These are phyloP conservation scores for Hyalella azteca DNA, from an alignment of 2,888 invertebrate species.

Conservation along the genomic window DNA sequence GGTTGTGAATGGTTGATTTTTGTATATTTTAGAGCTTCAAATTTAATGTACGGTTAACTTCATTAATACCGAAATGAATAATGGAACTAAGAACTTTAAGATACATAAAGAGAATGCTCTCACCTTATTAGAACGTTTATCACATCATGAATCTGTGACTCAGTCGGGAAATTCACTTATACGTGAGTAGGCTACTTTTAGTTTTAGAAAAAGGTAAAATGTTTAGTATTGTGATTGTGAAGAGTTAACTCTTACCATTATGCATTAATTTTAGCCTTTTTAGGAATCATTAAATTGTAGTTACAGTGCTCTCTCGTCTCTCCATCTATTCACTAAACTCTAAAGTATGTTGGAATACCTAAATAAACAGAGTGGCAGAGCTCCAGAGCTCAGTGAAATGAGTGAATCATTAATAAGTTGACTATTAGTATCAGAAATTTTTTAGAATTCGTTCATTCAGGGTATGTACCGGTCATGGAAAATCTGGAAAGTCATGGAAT, in stretches of 20 bases:
- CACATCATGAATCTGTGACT: neutral
- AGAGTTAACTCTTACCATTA: neutral
- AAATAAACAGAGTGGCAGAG: no score
- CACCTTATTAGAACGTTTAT: neutral
- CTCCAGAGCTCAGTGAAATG: no score
- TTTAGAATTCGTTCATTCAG: no score
- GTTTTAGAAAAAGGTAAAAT: neutral
- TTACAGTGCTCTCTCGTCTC: neutral
- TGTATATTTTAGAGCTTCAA: no score
- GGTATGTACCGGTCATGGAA: no score
- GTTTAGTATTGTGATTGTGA: neutral
- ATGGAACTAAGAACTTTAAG: no score
- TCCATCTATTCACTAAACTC: neutral
- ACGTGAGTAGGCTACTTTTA: neutral
- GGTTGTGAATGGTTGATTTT: no score
- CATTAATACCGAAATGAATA: no score
- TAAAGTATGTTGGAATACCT: neutral
- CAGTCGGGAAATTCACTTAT: neutral
- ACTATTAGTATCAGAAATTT: no score
- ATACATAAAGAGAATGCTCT: neutral
- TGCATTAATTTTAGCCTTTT: neutral
- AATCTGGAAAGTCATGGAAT: no score
- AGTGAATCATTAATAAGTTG: no score
- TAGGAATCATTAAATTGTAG: neutral
- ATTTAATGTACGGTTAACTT: no score